Base-by-base conservation (phyloP, 2,113 vertebrate species). In the Lepisosteus oculatus region DNA sequence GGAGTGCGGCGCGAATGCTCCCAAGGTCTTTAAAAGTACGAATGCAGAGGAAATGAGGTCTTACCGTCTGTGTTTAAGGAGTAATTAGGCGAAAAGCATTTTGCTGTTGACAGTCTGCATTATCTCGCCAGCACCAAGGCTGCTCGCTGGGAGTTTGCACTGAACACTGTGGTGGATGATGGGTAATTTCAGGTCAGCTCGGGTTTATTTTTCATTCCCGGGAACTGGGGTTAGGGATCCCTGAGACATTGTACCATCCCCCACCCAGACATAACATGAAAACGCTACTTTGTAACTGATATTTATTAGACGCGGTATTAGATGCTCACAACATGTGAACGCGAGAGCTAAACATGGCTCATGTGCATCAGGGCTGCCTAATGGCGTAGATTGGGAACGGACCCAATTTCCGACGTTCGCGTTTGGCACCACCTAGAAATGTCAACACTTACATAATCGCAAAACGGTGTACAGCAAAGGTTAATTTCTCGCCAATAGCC, bases 101-200 rank as follows among this genome's bases (percentile, higher is more conserved):
- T 64, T 61, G 47, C 17, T 44, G 66, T 68, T 55, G 51, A 61
- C 47, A 72, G 41, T 61, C n/a, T 69, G 59, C 54, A 72, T 69
- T 68, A 65, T 67, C 51, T 68, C 56, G 61, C 55, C 67, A 15
- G 55, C 47, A 64, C 78, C 67, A 61, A 68, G 67, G 72, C 51
- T 69, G 67, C 63, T 75, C 71, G 54, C 73, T 43, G 73, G 70
- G 70, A 77, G 76, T 75, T 71, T 74, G 68, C 68, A 64, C 4
- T 51, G 70, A 69, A 77, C 67, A 59, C 43, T 54, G 47, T 44
- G 76, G 71, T 74, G 79, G 61, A 75, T 78, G 65, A 62, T 77
- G 79, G 79, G 79, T 78, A 80, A 70, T 75, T 42, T 70, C 72
- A 67, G 65, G 44, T 65, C 71, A 59, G 67, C 56, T 69, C 65